Evolutionary conservation across 2,888 invertebrate species (phyloP), one percentile per base, ranked within the genome.

Genomic region (Ormia ochracea): DNA sequence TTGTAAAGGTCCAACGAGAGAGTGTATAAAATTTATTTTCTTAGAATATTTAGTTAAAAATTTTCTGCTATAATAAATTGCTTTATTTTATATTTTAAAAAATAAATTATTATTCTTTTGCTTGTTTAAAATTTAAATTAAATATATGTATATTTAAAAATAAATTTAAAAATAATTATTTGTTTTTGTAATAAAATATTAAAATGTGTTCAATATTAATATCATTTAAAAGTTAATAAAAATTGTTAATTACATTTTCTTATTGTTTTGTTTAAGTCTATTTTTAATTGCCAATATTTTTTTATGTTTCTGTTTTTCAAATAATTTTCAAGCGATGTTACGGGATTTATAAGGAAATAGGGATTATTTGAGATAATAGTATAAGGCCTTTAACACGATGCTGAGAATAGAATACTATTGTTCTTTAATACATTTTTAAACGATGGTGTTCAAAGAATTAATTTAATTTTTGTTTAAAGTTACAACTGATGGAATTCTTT

Each of bases 201-300:
- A 80, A 80, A 80, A 80, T 33, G 28, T 56, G 61, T 73, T 66
- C 50, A 45, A 45, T 58, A 43, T 45, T 70, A 58, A 41, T 50
- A 61, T 21, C 19, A 68, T 83, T 85, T 86, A 86, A 86, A 86
- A 87, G 85, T 80, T 54, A 66, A 77, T 80, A 77, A 74, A 80
- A 73, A 58, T 84, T 81, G n/a, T 84, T 69, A 78, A 77, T 77
- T 77, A 77, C 50, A 70, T 5, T 58, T 45, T 54, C 26, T 19
- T 17, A 33, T 52, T n/a, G 82, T 84, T 68, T 78, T 78, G 10
- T 50, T 80, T 76, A 78, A 80, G 83, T 85, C 84, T 85, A 84
- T 85, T 83, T 81, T 50, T 81, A 74, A 78, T 82, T 81, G 82
- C 82, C 81, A 82, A 82, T 81, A 81, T 78, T 66, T 81, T 79